Evolutionary conservation across 2,888 invertebrate species (phyloP).

Genomic region (Caenorhabditis panamensis): DNA sequence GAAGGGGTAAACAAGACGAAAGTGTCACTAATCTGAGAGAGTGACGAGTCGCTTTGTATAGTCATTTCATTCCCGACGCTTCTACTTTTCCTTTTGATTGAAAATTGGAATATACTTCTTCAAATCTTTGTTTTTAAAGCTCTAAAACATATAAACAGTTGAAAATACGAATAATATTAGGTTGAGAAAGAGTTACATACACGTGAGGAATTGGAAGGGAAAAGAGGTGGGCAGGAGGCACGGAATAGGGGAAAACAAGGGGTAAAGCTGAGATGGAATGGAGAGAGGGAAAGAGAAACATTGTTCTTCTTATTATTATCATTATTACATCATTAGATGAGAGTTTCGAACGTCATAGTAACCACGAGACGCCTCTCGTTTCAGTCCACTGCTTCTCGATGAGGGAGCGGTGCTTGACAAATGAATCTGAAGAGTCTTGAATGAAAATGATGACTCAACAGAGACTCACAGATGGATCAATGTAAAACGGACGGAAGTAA

Average conservation of each 20-base stretch:
- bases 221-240: conserved; percentile 7
- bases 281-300: no score
- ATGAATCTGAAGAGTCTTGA: conserved; percentile 45
- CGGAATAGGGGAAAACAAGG: neutral
- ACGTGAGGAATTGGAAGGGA: conserved; percentile 4
- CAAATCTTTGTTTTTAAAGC: neutral
- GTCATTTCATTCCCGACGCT: neutral
- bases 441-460: neutral
- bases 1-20: conserved; percentile 9
- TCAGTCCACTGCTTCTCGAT: conserved; percentile 36
- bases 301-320: no score
- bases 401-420: conserved; percentile 35
- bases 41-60: no score
- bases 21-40: conserved; percentile 17
- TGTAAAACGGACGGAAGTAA: conserved; percentile 71
- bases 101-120: neutral
- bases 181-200: conserved; percentile 20
- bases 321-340: conserved; percentile 57
- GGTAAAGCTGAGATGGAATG: conserved; percentile 23
- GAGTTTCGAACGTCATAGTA: conserved; percentile 59
- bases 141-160: neutral
- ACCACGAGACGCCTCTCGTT: conserved; percentile 54
- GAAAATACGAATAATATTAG: neutral
- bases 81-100: neutral
- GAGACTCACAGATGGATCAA: conserved; percentile 65